Evolutionary conservation across 2,888 invertebrate genomes (phyloP).

Genomic region (Perithous albicinctus): DNA sequence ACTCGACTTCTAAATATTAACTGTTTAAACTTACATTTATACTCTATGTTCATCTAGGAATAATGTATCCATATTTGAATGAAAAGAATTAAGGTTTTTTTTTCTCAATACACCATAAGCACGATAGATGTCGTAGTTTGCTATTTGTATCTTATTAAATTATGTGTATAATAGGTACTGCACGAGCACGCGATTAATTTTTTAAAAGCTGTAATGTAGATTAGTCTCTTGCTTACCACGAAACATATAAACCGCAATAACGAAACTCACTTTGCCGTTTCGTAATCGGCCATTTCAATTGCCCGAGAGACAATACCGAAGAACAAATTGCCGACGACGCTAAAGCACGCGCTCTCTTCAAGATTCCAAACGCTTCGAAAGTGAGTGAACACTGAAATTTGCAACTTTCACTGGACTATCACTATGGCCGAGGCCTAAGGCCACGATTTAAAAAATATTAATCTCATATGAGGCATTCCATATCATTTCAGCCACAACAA

Average conservation of each 20-base stretch:
- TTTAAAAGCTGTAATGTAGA: constrained; percentile 39
- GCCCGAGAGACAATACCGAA: constrained; percentile 3
- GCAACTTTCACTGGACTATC: constrained; percentile 75
- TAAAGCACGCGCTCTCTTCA: not conserved
- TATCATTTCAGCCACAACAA: too few relatives aligned
- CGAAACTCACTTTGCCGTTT: constrained; percentile 31
- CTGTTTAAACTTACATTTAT: too few relatives aligned
- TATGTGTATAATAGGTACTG: not conserved
- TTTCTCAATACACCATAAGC: too few relatives aligned
- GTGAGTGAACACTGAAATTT: too few relatives aligned
- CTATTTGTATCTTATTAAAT: not conserved
- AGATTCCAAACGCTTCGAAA: too few relatives aligned
- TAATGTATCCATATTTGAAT: too few relatives aligned
- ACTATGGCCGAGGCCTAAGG: too few relatives aligned
- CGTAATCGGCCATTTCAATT: constrained; percentile 43
- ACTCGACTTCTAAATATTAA: too few relatives aligned
- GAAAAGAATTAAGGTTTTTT: too few relatives aligned
- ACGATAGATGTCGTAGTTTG: constrained; percentile 48
- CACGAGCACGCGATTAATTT: not conserved
- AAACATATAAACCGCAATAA: constrained; percentile 20
- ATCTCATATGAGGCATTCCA: too few relatives aligned
- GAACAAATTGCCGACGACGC: constrained; percentile 15
- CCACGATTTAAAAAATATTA: too few relatives aligned
- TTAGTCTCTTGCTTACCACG: constrained; percentile 44
- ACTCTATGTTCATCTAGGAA: too few relatives aligned